Evolutionary conservation across 2,113 vertebrate genomes (phyloP).

Genomic region (Narcine bancroftii): DNA sequence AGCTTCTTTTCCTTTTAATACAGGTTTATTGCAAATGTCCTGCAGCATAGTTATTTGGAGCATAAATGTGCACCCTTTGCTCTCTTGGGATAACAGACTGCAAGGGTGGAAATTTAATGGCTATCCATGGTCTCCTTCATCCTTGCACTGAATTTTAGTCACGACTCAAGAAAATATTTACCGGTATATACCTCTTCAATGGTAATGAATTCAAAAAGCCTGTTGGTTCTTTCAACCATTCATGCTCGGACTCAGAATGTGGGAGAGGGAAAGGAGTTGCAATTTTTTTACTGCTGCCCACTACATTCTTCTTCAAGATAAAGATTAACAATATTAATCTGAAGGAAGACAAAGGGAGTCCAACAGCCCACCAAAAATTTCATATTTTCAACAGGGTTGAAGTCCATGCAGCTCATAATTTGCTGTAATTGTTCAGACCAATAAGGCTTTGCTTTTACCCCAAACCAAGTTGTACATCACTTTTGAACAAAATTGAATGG

Average conservation of each 20-base stretch:
- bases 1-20: neutral
- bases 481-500: neutral
- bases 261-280: neutral
- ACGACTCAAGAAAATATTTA: neutral
- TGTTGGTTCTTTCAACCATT: neutral
- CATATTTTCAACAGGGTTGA: neutral
- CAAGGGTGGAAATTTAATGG: neutral
- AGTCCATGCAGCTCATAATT: neutral
- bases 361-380: neutral
- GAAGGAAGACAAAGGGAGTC: neutral
- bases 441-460: neutral
- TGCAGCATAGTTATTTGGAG: neutral
- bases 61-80: neutral
- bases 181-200: neutral
- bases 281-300: neutral
- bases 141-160: neutral
- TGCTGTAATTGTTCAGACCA: neutral
- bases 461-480: neutral
- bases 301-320: neutral
- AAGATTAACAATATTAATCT: neutral
- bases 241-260: neutral
- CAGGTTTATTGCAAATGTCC: neutral
- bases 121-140: neutral
- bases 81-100: neutral
- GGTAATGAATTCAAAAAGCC: neutral